Base-by-base conservation (phyloP, 1,140 invertebrate species). In the Pseudomyrmex pallidus region DNA sequence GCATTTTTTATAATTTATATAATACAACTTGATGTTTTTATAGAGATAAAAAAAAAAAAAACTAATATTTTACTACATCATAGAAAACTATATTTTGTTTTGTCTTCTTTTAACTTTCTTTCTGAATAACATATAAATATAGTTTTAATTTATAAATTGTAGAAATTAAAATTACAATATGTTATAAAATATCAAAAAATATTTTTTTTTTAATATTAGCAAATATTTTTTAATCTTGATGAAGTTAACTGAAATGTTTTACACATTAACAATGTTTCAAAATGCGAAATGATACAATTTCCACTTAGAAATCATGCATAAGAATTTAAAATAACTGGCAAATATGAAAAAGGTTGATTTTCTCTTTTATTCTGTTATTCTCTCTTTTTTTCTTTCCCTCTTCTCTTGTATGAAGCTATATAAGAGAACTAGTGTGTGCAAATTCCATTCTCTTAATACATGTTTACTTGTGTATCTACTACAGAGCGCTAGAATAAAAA, bases 341-440 rank as follows among this genome's bases (percentile, higher is more conserved):
- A 62, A 63, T 68, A 17, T 84, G 35, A 87, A 77, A 57, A 88
- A 88, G 83, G 87, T 86, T 88, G 87, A 88, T 88, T 88, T 87
- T 74, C 44, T 87, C 66, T 88, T 61, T 86, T 59, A 85, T 57
- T 88, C 35, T 87, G 56, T 87, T 88, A 82, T 20, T 59, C 35
- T 35, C 35, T 35, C 35, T 35, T 1, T 35, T 5, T 35, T 0
- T 35, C 35, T 35, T 7, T 35, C 35, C 7, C 4, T 35, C 7
- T 35, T 5, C 35, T 35, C 35, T 35, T 35, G 5, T 35, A 35
- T 35, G 35, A 35, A 35, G 35, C 5, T 44, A 76, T 52, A 57
- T 62, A 74, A 61, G 35, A 46, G 82, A 85, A 85, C 13, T 46
- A 56, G 13, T 35, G 48, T 57, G 35, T 9, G 13, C 35, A 61